These are phyloP conservation scores for Aspidoscelis tigris DNA, from an alignment of 2,113 vertebrate species.

Conservation along the genomic window DNA sequence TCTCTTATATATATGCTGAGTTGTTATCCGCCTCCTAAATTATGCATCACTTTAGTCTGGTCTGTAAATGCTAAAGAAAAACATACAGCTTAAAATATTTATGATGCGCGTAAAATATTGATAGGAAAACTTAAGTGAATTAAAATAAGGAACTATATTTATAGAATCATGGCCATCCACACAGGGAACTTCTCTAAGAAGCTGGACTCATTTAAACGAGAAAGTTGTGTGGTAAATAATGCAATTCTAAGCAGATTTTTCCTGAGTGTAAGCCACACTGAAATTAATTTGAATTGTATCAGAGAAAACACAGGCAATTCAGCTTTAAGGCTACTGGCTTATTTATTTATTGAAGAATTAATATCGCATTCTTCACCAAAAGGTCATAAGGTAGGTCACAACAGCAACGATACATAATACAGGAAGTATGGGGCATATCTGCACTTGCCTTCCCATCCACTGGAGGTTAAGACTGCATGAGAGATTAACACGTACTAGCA, in stretches of 20 bases:
- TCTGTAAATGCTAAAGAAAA: constrained; percentile 50
- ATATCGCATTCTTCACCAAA: no score
- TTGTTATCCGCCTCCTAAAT: constrained; percentile 46
- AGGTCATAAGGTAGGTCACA: no score
- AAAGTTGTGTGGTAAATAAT: constrained; percentile 3
- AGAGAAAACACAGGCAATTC: background rate
- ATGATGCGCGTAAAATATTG: constrained; percentile 52
- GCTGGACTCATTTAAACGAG: constrained; percentile 35
- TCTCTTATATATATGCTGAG: constrained; percentile 1
- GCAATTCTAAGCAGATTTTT: background rate
- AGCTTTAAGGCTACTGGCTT: background rate
- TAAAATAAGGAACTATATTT: constrained; percentile 49
- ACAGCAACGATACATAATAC: no score
- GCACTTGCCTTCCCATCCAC: no score
- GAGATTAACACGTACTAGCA: no score
- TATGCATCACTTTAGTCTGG: constrained; percentile 31
- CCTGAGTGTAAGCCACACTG: background rate
- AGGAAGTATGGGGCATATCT: no score
- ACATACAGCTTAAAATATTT: constrained; percentile 60
- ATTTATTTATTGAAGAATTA: no score
- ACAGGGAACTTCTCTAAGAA: constrained; percentile 21
- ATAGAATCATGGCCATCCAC: background rate
- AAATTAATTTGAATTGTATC: background rate
- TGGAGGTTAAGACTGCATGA: no score
- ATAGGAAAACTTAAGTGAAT: constrained; percentile 35